Evolutionary conservation across 1,140 invertebrate genomes (phyloP).

Genomic region (Aphaenogaster rudis): DNA sequence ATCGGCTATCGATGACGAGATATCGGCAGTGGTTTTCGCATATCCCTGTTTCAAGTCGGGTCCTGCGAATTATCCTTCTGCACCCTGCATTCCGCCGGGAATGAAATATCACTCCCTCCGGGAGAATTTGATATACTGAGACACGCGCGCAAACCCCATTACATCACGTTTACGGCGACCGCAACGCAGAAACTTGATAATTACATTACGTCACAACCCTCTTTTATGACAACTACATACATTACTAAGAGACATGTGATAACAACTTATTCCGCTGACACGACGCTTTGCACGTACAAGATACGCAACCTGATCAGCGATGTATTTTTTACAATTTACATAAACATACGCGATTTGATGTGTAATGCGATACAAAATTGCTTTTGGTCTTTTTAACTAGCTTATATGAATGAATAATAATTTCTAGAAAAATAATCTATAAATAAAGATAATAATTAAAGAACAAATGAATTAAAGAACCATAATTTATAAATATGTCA

Average conservation of each 20-base stretch:
- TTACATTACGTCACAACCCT: constrained; percentile 52
- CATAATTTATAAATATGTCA: too few species aligned
- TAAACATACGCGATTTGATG: neutral
- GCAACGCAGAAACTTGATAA: constrained; percentile 56
- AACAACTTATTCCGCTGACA: constrained; percentile 19
- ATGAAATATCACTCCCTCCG: constrained; percentile 48
- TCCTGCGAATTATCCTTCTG: constrained; percentile 40
- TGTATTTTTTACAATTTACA: neutral
- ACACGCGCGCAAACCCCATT: constrained; percentile 45
- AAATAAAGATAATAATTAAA: neutral
- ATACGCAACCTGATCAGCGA: neutral
- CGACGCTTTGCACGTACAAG: neutral
- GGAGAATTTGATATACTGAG: constrained; percentile 62
- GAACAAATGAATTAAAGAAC: too few species aligned
- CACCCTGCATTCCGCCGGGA: constrained; percentile 10
- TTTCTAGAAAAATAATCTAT: neutral
- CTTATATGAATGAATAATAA: neutral
- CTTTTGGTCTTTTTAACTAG: neutral
- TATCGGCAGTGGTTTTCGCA: constrained; percentile 1
- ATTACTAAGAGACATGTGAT: constrained; percentile 28
- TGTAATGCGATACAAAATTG: neutral
- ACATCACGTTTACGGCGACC: constrained; percentile 55
- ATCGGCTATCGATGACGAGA: neutral
- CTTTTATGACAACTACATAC: constrained; percentile 55
- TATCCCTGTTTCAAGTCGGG: neutral